Base-by-base conservation (phyloP, 2,113 vertebrate genomes). In the Neodon shergylaensis region DNA sequence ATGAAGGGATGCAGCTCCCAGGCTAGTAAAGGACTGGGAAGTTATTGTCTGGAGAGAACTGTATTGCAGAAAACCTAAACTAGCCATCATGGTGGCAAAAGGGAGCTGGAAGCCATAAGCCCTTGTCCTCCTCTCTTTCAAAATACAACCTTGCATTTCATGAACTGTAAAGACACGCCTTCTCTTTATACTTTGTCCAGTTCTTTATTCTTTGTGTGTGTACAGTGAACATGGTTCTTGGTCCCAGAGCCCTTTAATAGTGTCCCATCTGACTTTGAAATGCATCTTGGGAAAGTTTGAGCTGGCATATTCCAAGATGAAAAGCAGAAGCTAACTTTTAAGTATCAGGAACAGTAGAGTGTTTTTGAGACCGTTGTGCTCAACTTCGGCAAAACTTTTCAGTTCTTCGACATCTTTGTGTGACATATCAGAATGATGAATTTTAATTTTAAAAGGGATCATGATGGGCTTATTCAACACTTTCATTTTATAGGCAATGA, bases 401-500 rank as follows among this genome's bases (percentile, higher is more conserved):
- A 3, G 42, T 90, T 88, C 91, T 89, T 89, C 94, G 81, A 96
- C 95, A 74, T 95, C 54, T 76, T 82, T 58, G 26, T 47, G 16
- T 39, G 85, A 82, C 90, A 76, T 77, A 82, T 95, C 77, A 86
- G 94, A 94, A 96, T 95, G 54, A 94, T 0, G 24, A 95, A 92
- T 79, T 97, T 97, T 94, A 91, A 96, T 98, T 97, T 96, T 95
- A 96, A 96, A 94, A 95, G 85, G 90, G 81, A 97, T 92, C 88
- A 31, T 70, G 54, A 95, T 83, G 88, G 93, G 86, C 85, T 97
- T 96, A 90, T 92, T 89, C 87, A 87, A 95, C 68, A 89, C 52
- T 96, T 96, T 94, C 77, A 95, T 95, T 94, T 96, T 49, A 91
- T 65, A 94, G 97, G 96, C 94, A 89, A 92, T 21, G 91, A 83